Evolutionary conservation across 92 coral and sea anemone genomes (phyloP), one percentile per base, ranked within the genome.

Genomic region (Galaxea fascicularis): DNA sequence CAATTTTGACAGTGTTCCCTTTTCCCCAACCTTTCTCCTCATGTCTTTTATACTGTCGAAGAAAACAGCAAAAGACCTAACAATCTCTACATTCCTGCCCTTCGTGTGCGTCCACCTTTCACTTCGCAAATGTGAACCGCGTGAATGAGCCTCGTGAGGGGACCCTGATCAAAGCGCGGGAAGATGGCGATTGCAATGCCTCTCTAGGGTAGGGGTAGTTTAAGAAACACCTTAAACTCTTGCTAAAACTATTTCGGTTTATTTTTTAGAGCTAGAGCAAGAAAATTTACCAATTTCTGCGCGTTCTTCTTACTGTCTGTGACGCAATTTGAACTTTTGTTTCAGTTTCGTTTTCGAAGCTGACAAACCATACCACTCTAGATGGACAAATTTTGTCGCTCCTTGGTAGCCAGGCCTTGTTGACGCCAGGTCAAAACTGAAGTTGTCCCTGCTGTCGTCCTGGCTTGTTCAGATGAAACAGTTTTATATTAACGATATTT

Each of bases 381-480:
- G 4, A 45, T 46, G 65, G 75, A 64, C 13, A 0, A 9, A 16
- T 66, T 18, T 9, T 20, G 63, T 22, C 5, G 20, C 16, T 6
- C 28, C 82, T 49, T 4, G 5, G 75, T 13, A 21, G 30, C 84
- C 84, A 79, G 75, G 84, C 84, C 84, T 79, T 79, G 84, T 79
- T 79, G 84, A 47, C 54, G n/a, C 7, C 6, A n/a, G n/a, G n/a
- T n/a, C n/a, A n/a, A n/a, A n/a, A n/a, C n/a, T n/a, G n/a, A n/a
- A n/a, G n/a, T n/a, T n/a, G n/a, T n/a, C n/a, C n/a, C n/a, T n/a
- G n/a, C n/a, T n/a, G n/a, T n/a, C n/a, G n/a, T n/a, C n/a, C n/a
- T n/a, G n/a, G n/a, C n/a, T n/a, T n/a, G n/a, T n/a, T n/a, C n/a
- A n/a, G n/a, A n/a, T n/a, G n/a, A n/a, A n/a, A n/a, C n/a, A n/a